phyloP scores from a whole-genome alignment of 1,140 invertebrate genomes.

The Eciton burchellii region DNA sequence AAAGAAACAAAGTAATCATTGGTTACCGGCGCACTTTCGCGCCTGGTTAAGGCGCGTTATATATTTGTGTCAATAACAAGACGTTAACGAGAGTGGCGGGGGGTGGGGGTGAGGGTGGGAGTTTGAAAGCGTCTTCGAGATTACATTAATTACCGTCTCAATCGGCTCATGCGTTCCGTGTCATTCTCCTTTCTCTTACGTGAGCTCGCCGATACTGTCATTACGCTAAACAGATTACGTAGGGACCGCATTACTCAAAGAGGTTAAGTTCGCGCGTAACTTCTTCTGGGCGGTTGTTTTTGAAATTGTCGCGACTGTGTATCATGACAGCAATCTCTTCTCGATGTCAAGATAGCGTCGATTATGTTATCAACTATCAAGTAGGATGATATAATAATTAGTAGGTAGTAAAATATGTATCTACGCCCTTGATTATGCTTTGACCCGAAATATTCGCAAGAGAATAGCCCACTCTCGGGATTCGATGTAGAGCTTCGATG shows the following conservation, averaged over 20 bases:
- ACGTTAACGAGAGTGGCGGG: background rate
- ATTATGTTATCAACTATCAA: no score
- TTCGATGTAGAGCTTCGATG: no score
- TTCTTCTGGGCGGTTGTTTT: background rate
- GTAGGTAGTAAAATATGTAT: no score
- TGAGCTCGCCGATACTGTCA: background rate
- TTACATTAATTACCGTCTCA: constrained; percentile 15
- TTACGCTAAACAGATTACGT: background rate
- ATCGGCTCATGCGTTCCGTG: background rate
- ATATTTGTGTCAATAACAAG: constrained; percentile 9
- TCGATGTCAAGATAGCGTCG: no score
- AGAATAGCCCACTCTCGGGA: no score
- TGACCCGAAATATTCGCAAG: no score
- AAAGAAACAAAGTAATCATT: constrained; percentile 44
- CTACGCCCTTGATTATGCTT: no score
- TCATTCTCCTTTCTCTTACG: no score
- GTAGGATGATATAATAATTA: no score
- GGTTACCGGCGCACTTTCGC: constrained; percentile 22
- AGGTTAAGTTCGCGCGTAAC: background rate
- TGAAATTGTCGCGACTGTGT: no score
- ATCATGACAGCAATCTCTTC: no score
- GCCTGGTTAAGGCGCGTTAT: constrained; percentile 9
- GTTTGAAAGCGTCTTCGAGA: background rate
- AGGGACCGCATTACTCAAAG: background rate
- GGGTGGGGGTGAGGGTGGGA: background rate